Evolutionary conservation across 2,797 vertebrate genomes (phyloP).

Genomic region (Pseudocheirus occidentalis): DNA sequence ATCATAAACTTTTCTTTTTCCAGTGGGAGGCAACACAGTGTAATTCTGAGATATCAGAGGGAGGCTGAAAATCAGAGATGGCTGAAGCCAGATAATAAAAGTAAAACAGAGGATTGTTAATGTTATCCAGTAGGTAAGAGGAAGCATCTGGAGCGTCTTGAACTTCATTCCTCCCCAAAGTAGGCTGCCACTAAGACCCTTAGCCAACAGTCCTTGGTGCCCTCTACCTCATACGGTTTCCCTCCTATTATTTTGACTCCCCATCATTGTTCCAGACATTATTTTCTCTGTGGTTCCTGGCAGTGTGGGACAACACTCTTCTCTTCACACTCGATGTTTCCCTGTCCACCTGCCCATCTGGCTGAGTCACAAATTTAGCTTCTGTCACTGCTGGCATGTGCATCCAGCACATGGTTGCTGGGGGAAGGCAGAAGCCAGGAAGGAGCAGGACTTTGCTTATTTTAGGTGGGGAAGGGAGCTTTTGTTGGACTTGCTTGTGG

Average conservation of each 20-base stretch:
- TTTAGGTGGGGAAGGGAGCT: neutral
- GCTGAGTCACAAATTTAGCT: neutral
- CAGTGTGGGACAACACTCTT: neutral
- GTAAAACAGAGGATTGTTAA: neutral
- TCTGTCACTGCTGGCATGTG: neutral
- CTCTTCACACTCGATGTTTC: neutral
- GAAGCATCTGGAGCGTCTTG: neutral
- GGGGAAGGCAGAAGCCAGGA: neutral
- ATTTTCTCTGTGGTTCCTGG: neutral
- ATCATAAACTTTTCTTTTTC: no score
- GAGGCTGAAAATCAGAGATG: no score
- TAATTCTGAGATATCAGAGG: no score
- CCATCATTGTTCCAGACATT: neutral
- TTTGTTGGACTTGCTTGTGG: neutral
- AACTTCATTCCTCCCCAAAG: neutral
- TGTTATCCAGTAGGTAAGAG: neutral
- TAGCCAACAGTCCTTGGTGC: neutral
- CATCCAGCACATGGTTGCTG: neutral
- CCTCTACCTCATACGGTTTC: neutral
- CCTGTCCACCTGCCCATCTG: slow-evolving; percentile 1
- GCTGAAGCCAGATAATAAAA: neutral
- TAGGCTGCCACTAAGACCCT: neutral
- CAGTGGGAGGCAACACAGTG: no score
- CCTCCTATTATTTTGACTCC: neutral
- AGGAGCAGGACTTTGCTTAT: neutral